phyloP scores from a whole-genome alignment of 2,797 vertebrate species.

The Eidolon dupreanum region DNA sequence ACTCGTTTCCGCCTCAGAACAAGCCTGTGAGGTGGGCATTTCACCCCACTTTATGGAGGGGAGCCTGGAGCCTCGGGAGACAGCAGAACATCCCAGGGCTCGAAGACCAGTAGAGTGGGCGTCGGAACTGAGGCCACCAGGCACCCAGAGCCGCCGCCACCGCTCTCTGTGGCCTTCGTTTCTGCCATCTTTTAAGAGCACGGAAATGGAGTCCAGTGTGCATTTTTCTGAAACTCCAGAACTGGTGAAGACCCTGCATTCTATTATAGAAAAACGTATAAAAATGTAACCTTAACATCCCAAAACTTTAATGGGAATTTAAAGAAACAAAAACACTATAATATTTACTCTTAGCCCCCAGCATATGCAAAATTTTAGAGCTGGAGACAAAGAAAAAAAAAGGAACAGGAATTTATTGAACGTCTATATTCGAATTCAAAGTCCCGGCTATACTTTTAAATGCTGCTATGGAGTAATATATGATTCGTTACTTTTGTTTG shows the following conservation, averaged over 20 bases:
- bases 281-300: background rate
- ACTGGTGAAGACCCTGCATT: background rate
- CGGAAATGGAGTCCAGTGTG: background rate
- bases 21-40: background rate
- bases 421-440: background rate
- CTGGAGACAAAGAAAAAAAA: background rate
- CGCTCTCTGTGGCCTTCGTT: accelerated
- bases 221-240: background rate
- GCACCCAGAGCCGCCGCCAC: accelerated
- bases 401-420: background rate
- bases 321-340: background rate
- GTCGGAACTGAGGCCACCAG: background rate
- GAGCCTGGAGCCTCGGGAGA: background rate
- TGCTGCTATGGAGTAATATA: background rate
- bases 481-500: background rate
- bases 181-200: background rate
- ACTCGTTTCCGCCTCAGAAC: background rate
- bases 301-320: background rate
- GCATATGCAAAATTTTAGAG: background rate
- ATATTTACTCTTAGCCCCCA: background rate
- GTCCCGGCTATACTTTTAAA: background rate
- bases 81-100: background rate
- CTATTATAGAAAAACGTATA: background rate
- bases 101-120: background rate
- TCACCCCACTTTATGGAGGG: background rate